phyloP scores from a whole-genome alignment of 2,797 vertebrate genomes.

The Agapornis canus region DNA sequence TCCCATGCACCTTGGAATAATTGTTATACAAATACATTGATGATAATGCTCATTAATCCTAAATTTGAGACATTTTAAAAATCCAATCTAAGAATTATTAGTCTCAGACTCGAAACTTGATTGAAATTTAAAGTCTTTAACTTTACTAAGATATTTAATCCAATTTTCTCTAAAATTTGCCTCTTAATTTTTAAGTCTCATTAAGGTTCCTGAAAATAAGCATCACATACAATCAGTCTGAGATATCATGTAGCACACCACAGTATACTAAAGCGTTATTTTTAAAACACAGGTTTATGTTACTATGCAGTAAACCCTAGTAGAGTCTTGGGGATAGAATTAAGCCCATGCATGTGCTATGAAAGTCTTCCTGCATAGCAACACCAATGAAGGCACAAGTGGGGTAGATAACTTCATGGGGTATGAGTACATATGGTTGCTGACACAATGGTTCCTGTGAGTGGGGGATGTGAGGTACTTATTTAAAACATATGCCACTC shows the following conservation, averaged over 20 bases:
- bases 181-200: background rate
- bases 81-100: background rate
- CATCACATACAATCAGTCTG: background rate
- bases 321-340: background rate
- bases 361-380: background rate
- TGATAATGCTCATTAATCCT: background rate
- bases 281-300: background rate
- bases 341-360: rapidly evolving
- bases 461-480: background rate
- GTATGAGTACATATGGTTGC: background rate
- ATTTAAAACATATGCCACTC: background rate
- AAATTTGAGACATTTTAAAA: background rate
- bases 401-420: background rate
- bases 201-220: background rate
- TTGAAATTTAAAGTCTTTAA: constrained; percentile 6
- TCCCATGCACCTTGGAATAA: background rate
- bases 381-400: rapidly evolving
- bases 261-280: background rate
- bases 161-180: constrained; percentile 18
- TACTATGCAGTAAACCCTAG: background rate
- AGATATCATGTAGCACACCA: background rate
- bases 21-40: background rate
- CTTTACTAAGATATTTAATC: background rate
- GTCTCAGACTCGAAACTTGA: background rate
- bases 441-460: background rate